phyloP scores from a whole-genome alignment of 2,888 invertebrate genomes.

The Pollenia labialis region DNA sequence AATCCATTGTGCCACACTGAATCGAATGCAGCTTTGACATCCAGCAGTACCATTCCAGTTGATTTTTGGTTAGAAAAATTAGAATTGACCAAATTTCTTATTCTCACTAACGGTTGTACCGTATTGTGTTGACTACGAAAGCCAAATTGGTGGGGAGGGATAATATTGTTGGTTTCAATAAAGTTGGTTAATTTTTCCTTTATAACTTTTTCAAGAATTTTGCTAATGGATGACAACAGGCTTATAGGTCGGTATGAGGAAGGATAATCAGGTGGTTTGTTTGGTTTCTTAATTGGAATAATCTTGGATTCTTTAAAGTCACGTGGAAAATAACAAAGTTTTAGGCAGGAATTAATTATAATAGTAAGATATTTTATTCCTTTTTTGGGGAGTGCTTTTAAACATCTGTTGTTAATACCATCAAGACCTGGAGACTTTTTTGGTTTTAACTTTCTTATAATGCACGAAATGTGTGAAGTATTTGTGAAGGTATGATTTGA shows the following conservation, averaged over 20 bases:
- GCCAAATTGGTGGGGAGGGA: neutral
- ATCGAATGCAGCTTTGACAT: constrained; percentile 12
- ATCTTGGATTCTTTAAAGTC: neutral
- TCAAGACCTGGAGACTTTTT: neutral
- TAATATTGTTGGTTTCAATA: neutral
- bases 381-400: no score
- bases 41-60: constrained; percentile 1
- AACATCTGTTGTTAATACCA: constrained; percentile 12
- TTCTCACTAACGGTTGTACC: constrained; percentile 1
- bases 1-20: neutral
- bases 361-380: no score
- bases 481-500: neutral
- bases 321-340: neutral
- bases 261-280: neutral
- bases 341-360: neutral
- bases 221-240: neutral
- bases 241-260: constrained; percentile 4
- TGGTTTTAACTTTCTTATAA: neutral
- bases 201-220: constrained; percentile 6
- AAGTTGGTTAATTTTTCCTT: neutral
- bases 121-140: constrained; percentile 1
- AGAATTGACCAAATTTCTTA: neutral
- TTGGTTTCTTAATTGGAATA: constrained; percentile 2
- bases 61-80: neutral
- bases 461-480: neutral